Percentiles rank a stretch among this genome's conserved stretches.
Conservation (phyloP, 2,888 invertebrate genomes). For the Melanargia galathea region DNA sequence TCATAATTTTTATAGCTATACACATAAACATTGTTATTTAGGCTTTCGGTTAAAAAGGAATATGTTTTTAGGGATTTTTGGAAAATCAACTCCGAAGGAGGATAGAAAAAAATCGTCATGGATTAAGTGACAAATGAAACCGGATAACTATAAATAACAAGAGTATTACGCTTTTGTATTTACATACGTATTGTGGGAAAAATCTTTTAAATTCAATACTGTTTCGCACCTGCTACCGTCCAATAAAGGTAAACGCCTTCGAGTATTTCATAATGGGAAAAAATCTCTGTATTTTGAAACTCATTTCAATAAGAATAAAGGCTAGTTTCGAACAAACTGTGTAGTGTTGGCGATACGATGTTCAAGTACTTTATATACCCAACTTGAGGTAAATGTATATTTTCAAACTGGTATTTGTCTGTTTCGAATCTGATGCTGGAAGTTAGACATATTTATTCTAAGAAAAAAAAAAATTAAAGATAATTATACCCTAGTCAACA, state of each 20-base stretch:
- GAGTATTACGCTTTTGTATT: slow-evolving; percentile 22
- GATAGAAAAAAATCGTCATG: background rate
- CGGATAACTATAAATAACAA: slow-evolving; percentile 15
- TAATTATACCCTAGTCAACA: no score
- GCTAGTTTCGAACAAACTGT: background rate
- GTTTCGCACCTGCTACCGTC: slow-evolving; percentile 32
- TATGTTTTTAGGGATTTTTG: no score
- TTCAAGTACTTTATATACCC: slow-evolving; percentile 19
- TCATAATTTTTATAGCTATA: no score
- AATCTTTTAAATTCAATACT: slow-evolving; percentile 39
- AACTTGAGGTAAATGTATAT: background rate
- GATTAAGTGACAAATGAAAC: slow-evolving; percentile 1
- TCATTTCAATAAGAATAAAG: slow-evolving; percentile 6
- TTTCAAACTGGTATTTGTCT: slow-evolving; percentile 3
- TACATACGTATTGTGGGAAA: slow-evolving; percentile 31
- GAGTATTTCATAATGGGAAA: background rate
- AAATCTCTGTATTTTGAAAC: background rate
- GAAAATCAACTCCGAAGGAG: no score
- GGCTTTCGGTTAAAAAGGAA: no score
- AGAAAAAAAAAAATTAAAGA: no score
- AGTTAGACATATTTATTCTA: background rate
- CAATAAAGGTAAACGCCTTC: slow-evolving; percentile 15
- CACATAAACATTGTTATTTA: no score
- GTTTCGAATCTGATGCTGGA: background rate
- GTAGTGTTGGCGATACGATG: background rate